Evolutionary conservation across 1,140 invertebrate genomes (phyloP).

Genomic region (Drosophila punjabiensis): DNA sequence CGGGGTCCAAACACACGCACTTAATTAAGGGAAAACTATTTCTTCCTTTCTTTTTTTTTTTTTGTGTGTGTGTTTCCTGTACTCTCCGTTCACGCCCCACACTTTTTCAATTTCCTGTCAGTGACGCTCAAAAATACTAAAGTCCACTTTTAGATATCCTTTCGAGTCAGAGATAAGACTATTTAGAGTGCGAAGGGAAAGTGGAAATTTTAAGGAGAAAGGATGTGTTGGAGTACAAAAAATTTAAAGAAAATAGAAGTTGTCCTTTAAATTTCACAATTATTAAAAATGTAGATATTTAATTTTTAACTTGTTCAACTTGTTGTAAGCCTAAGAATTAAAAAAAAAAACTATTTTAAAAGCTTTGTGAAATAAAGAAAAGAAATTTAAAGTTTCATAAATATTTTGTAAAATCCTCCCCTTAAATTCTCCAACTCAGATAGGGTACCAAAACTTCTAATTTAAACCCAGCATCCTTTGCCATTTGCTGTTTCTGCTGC

Average conservation of each 20-base stretch:
- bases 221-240: not conserved
- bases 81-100: conserved; percentile 10
- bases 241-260: not conserved
- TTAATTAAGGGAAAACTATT: conserved; percentile 37
- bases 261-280: not conserved
- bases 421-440: not conserved
- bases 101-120: conserved; percentile 61
- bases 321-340: not conserved
- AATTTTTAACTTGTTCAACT: not conserved
- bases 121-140: conserved; percentile 29
- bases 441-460: conserved; percentile 14
- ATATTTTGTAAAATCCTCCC: not conserved
- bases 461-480: not conserved
- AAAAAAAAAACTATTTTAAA: not conserved
- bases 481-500: conserved; percentile 26
- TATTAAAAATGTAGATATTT: not conserved
- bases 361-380: not conserved
- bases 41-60: not conserved
- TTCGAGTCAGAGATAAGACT: conserved; percentile 4
- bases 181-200: not conserved
- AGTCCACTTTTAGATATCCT: conserved; percentile 15
- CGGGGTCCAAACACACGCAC: conserved; percentile 32
- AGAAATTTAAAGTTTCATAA: not conserved
- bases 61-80: conserved; percentile 11
- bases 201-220: not conserved